Conservation (phyloP, 2,888 invertebrate species). For the Melanargia galathea region DNA sequence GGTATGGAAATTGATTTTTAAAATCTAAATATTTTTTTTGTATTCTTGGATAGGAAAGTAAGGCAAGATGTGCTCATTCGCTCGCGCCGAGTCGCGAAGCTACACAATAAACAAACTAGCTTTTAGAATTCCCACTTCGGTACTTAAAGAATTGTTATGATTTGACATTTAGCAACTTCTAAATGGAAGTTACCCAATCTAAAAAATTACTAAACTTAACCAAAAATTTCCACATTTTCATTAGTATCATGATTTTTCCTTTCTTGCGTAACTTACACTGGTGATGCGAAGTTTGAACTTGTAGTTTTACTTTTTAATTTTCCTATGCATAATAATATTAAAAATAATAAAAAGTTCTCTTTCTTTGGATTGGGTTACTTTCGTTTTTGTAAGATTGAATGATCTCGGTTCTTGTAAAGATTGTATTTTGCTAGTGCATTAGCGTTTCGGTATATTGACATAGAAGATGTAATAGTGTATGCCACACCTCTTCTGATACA, state of each 20-base stretch:
- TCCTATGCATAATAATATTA: neutral
- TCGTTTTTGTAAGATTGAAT: slow-evolving; percentile 5
- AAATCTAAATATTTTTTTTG: slow-evolving; percentile 26
- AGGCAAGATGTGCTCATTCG: slow-evolving; percentile 30
- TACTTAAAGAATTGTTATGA: slow-evolving; percentile 2
- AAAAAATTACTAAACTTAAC: neutral
- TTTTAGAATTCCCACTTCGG: slow-evolving; percentile 2
- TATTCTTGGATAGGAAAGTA: slow-evolving; percentile 22
- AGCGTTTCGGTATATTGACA: neutral
- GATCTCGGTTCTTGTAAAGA: neutral
- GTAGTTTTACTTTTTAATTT: neutral
- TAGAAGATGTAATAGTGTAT: neutral
- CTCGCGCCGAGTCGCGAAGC: slow-evolving; percentile 15
- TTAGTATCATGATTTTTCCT: neutral
- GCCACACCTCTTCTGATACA: neutral
- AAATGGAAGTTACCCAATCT: neutral
- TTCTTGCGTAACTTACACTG: neutral
- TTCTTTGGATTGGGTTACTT: neutral
- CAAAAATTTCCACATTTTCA: neutral
- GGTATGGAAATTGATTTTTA: slow-evolving; percentile 16
- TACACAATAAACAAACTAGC: too few species aligned
- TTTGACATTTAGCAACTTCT: slow-evolving; percentile 9
- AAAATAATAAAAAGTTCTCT: neutral
- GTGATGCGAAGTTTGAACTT: neutral
- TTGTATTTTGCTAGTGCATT: neutral